Conservation (phyloP, 2,888 invertebrate genomes). For the Axea sp. region DNA sequence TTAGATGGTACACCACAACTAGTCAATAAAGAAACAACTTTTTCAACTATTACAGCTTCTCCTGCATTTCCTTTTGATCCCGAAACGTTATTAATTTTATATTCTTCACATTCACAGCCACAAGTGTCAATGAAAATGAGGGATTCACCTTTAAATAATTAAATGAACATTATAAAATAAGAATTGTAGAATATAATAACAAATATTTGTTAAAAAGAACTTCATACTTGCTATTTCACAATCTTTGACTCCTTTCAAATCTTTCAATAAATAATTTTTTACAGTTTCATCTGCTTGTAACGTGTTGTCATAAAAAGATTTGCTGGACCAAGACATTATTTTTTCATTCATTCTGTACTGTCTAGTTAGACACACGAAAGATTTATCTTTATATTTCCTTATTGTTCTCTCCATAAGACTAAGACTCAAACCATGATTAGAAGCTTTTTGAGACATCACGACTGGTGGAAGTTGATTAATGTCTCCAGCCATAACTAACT, state of each 20-base stretch:
- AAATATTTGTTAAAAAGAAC: too few species aligned
- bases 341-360: slow-evolving; percentile 82
- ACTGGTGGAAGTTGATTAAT: slow-evolving; percentile 82
- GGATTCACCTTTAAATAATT: slow-evolving; percentile 69
- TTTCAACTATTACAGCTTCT: slow-evolving; percentile 80
- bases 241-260: slow-evolving; percentile 76
- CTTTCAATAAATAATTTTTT: slow-evolving; percentile 79
- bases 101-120: slow-evolving; percentile 80
- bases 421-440: slow-evolving; percentile 77
- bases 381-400: slow-evolving; percentile 69
- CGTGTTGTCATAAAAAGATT: slow-evolving; percentile 80
- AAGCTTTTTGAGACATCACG: slow-evolving; percentile 80
- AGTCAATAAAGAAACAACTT: slow-evolving; percentile 79
- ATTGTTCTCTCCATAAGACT: slow-evolving; percentile 81
- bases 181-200: background rate
- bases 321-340: slow-evolving; percentile 81
- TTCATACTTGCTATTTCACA: slow-evolving; percentile 75
- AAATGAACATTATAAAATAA: slow-evolving; percentile 7
- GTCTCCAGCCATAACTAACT: slow-evolving; percentile 82
- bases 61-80: slow-evolving; percentile 74
- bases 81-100: slow-evolving; percentile 66
- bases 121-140: slow-evolving; percentile 81
- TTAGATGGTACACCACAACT: slow-evolving; percentile 77
- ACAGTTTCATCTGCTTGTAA: slow-evolving; percentile 80
- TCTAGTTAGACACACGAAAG: slow-evolving; percentile 78